Evolutionary conservation across 2,797 vertebrate species (phyloP).

Genomic region (Tauraco hartlaubi): DNA sequence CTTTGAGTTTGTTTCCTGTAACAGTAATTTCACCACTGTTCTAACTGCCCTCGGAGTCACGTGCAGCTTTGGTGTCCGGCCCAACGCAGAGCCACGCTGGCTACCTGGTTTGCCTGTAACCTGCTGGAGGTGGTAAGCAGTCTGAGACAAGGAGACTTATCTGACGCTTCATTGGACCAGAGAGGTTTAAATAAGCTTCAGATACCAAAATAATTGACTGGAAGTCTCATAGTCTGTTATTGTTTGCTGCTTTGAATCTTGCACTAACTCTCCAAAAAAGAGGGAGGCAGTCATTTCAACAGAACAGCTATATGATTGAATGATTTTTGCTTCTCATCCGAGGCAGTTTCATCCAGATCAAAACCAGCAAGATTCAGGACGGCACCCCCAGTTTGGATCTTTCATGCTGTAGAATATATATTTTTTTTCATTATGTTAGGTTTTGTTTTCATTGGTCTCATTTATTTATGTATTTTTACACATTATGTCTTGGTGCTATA

Average conservation of each 20-base stretch:
- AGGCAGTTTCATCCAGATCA: not conserved
- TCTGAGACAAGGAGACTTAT: not conserved
- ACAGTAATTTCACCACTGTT: not conserved
- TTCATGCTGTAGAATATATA: not conserved
- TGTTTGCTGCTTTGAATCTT: not conserved
- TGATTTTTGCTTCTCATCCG: not conserved
- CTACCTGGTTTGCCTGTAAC: not conserved
- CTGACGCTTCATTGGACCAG: not conserved
- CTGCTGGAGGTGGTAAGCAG: not conserved
- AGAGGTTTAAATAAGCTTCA: not conserved
- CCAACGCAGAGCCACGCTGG: accelerated
- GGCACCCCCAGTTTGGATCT: not conserved
- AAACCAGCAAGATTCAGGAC: not conserved
- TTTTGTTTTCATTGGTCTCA: not conserved
- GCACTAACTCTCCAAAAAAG: not conserved
- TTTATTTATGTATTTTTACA: not conserved
- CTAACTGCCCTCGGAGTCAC: not conserved
- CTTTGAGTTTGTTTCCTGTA: not conserved
- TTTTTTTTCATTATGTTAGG: not conserved
- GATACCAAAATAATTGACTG: not conserved
- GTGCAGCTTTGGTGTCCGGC: not conserved
- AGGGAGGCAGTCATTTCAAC: not conserved
- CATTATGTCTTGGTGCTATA: not conserved
- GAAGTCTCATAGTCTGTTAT: not conserved
- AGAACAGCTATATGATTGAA: not conserved